phyloP scores from a whole-genome alignment of 2,113 vertebrate genomes.

The Cheirogaleus medius region DNA sequence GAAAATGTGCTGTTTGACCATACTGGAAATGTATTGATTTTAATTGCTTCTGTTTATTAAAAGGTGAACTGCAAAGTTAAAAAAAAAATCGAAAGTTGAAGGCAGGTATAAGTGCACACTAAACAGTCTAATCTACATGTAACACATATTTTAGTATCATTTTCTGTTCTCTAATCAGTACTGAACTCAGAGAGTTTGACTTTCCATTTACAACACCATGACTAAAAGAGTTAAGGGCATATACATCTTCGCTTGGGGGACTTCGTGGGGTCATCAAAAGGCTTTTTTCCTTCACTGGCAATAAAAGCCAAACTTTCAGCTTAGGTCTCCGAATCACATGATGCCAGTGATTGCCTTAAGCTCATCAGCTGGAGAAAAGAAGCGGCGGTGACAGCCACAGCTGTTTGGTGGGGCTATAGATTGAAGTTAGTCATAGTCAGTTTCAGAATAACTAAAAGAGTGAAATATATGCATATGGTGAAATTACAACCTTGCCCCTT shows the following conservation, averaged over 20 bases:
- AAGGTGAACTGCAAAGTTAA: slow-evolving; percentile 84
- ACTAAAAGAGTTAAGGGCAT: not conserved
- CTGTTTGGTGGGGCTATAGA: not conserved
- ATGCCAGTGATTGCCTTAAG: not conserved
- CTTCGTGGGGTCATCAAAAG: not conserved
- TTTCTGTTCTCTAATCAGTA: slow-evolving; percentile 11
- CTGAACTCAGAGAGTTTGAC: slow-evolving; percentile 7
- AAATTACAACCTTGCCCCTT: slow-evolving; percentile 26
- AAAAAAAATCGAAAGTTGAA: slow-evolving; percentile 40
- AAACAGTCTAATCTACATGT: slow-evolving; percentile 34
- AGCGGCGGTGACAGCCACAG: not conserved
- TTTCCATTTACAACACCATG: not conserved
- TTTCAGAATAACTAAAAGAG: not conserved
- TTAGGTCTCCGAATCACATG: not conserved
- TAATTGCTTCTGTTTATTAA: slow-evolving; percentile 83
- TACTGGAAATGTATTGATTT: slow-evolving; percentile 79
- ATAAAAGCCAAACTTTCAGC: not conserved
- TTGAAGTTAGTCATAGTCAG: not conserved
- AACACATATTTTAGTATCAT: slow-evolving; percentile 18
- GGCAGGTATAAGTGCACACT: slow-evolving; percentile 38
- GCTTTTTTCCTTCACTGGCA: not conserved
- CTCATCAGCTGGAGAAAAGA: not conserved
- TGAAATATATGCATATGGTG: slow-evolving; percentile 33
- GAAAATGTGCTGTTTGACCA: slow-evolving; percentile 68
- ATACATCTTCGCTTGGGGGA: not conserved